Evolutionary conservation across 2,888 invertebrate species (phyloP).

Genomic region (Lacanobia wlatinum): DNA sequence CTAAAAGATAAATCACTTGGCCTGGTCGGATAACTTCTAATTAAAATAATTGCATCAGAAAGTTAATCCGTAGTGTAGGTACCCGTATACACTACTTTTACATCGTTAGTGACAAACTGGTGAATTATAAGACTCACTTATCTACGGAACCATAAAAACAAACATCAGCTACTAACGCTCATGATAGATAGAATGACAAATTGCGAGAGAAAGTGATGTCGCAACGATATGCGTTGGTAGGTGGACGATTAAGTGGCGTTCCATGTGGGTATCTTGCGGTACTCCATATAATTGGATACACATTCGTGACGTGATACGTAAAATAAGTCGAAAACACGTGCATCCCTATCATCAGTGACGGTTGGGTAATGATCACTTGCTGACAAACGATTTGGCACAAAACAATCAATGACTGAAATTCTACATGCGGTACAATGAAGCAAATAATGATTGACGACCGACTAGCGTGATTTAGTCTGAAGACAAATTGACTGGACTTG

Average conservation of each 20-base stretch:
- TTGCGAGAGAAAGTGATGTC: conserved; percentile 87
- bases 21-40: conserved; percentile 42
- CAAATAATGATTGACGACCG: conserved; percentile 49
- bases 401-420: conserved; percentile 48
- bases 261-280: conserved; percentile 69
- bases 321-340: conserved; percentile 45
- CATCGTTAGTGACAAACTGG: conserved; percentile 52
- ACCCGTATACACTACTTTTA: conserved; percentile 45
- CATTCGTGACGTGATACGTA: conserved; percentile 46
- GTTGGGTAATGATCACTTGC: conserved; percentile 42
- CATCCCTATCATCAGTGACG: conserved; percentile 50
- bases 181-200: conserved; percentile 72
- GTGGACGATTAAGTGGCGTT: conserved; percentile 66
- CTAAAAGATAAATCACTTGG: conserved; percentile 41
- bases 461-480: conserved; percentile 41
- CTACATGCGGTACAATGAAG: conserved; percentile 10
- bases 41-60: conserved; percentile 62
- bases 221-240: conserved; percentile 76
- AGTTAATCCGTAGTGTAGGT: conserved; percentile 52
- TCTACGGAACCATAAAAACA: conserved; percentile 60
- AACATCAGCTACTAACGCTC: conserved; percentile 50
- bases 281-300: conserved; percentile 67
- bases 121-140: conserved; percentile 50
- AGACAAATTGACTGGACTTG: conserved; percentile 34
- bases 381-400: conserved; percentile 61